Percentiles rank a stretch among this genome's conserved stretches.
phyloP scores from a whole-genome alignment of 2,113 vertebrate genomes.

The Oplegnathus fasciatus region DNA sequence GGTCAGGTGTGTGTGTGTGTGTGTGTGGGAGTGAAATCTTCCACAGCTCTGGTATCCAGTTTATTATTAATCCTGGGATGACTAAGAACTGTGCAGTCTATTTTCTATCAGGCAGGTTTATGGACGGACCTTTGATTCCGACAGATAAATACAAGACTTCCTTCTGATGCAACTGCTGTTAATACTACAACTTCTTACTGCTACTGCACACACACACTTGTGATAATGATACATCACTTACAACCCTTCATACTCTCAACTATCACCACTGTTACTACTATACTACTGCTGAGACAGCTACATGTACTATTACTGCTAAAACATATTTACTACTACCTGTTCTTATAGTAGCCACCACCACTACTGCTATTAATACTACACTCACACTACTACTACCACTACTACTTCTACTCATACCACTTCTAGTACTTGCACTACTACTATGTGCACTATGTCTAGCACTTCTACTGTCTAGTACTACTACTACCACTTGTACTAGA shows the following conservation, averaged over 20 bases:
- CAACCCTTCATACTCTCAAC: background rate
- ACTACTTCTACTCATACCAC: background rate
- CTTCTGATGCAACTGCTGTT: background rate
- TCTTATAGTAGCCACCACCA: background rate
- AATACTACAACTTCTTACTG: conserved; percentile 3
- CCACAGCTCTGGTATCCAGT: conserved; percentile 23
- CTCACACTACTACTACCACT: background rate
- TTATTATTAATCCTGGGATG: conserved; percentile 41
- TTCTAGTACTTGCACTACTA: too few relatives aligned
- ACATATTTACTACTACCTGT: background rate
- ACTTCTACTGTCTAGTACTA: too few relatives aligned
- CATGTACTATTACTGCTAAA: background rate
- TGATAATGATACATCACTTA: background rate
- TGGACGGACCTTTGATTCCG: background rate
- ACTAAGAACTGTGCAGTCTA: background rate
- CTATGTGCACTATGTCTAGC: too few relatives aligned
- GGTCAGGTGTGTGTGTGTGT: conserved; percentile 44
- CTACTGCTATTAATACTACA: background rate
- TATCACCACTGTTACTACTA: background rate
- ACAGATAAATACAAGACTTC: background rate
- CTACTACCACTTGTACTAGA: too few relatives aligned
- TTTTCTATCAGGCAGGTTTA: background rate
- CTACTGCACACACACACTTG: background rate
- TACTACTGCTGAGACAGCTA: background rate
- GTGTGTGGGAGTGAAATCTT: conserved; percentile 20